Evolutionary conservation across 2,113 vertebrate genomes (phyloP).

Genomic region (Urocynchramus pylzowi): DNA sequence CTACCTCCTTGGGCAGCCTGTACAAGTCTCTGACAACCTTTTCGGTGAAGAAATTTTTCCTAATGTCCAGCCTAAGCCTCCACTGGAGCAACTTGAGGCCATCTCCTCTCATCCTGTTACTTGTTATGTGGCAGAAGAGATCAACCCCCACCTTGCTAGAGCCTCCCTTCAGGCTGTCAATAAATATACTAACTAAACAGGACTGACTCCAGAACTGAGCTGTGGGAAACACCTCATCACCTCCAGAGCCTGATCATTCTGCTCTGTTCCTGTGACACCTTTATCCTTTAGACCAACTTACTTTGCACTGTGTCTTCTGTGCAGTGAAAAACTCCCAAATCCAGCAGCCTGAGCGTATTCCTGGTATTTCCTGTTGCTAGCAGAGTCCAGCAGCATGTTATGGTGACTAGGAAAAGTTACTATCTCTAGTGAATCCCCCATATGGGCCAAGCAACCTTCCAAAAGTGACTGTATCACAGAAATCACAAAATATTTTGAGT

Average conservation of each 20-base stretch:
- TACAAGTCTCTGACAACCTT: too few relatives aligned
- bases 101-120: not conserved
- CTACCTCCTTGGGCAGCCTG: not conserved
- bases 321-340: not conserved
- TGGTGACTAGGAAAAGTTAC: not conserved
- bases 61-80: not conserved
- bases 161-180: not conserved
- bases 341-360: not conserved
- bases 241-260: not conserved
- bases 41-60: not conserved
- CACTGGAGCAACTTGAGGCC: not conserved
- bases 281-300: not conserved
- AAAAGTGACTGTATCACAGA: not conserved
- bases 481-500: not conserved
- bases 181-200: not conserved
- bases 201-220: not conserved
- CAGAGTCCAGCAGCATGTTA: not conserved
- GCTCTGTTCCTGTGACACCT: not conserved
- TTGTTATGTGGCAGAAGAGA: not conserved
- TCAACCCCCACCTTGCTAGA: not conserved
- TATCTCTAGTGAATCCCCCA: not conserved
- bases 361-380: not conserved
- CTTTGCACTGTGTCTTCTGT: not conserved
- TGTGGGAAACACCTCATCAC: not conserved
- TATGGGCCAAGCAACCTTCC: not conserved